Base-by-base conservation (phyloP, 2,797 vertebrate genomes). In the Spizella passerina region DNA sequence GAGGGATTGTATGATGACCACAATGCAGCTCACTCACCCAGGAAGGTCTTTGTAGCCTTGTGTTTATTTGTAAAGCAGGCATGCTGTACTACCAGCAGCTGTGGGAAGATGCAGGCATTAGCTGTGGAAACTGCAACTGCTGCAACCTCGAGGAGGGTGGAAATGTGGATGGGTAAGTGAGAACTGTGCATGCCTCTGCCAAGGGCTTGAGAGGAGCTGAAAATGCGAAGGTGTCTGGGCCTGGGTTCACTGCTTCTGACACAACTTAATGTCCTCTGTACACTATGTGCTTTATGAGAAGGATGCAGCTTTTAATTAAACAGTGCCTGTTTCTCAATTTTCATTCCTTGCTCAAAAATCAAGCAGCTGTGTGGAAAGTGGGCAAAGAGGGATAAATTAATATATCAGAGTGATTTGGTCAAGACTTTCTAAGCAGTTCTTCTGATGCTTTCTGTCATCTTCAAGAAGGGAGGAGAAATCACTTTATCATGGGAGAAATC, bases 101-200 rank as follows among this genome's bases (percentile, higher is more conserved):
- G 30, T 43, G 41, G 63, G 68, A 70, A 63, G 60, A 65, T 44
- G 24, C 12, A 23, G 49, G 53, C 38, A 7, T 10, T 43, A 44
- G 56, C 75, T 85, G 21, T 56, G 49, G 49, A 84, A 84, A 21
- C 44, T 2, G 6, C 43, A 72, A 78, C 55, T 41, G 39, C 7
- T 70, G 49, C 47, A 63, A 6, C 23, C 0, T 0, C 46, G 24
- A 30, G n/a, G 4, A 56, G 29, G 11, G 1, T 46, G 55, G 75
- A 64, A 64, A 56, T 43, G 24, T n/a, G 7, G 1, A 4, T 9
- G 32, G 32, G 32, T 34, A 46, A 64, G 27, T 70, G 69, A 65
- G 75, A 83, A 52, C n/a, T 38, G 14, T 14, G 17, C 30, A 6
- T n/a, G 24, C 24, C 39, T 30, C 53, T 94, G 44, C 50, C n/a